Evolutionary conservation across 1,140 invertebrate genomes (phyloP), one percentile per base, ranked within the genome.

Genomic region (Drosophila teissieri): DNA sequence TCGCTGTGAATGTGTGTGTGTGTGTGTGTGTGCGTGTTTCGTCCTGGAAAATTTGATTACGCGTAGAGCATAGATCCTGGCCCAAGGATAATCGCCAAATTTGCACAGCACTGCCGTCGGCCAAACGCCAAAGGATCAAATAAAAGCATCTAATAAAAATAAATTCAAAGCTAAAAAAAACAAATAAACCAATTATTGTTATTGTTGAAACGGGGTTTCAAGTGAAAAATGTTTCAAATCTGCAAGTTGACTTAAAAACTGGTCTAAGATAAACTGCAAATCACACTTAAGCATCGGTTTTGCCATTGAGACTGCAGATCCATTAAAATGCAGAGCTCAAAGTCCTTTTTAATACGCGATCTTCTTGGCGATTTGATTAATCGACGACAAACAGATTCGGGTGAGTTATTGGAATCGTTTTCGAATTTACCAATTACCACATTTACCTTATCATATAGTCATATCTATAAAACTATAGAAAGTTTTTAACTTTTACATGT

Each of bases 301-400:
- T 51, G 11, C 17, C 4, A 15, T 19, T 10, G 11, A 3, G 4
- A 45, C 17, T 19, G 42, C 15, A 14, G 11, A 31, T 10, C 15
- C 48, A 93, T 94, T 93, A 95, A 95, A 91, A 95, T 96, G 92
- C 95, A 96, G 92, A 94, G 93, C 70, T 95, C 95, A 70, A 96
- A 96, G 85, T 96, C 96, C 2, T 96, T 96, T 91, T 91, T 96
- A 14, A 96, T 96, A 64, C 94, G 95, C 74, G 96, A 96, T 92
- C 93, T 96, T 15, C 93, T 96, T 14, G 95, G 96, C 2, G 96
- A 96, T 80, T 95, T 96, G 49, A 92, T 96, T 64, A 92, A 93
- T 39, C 94, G 94, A 15, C 93, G 93, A 39, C 94, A 93, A 51
- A 88, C 91, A 45, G 90, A 91, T 63, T 88, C 79, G 12, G 90